Evolutionary conservation across 2,113 vertebrate genomes (phyloP).

Genomic region (Triplophysa tibetana): DNA sequence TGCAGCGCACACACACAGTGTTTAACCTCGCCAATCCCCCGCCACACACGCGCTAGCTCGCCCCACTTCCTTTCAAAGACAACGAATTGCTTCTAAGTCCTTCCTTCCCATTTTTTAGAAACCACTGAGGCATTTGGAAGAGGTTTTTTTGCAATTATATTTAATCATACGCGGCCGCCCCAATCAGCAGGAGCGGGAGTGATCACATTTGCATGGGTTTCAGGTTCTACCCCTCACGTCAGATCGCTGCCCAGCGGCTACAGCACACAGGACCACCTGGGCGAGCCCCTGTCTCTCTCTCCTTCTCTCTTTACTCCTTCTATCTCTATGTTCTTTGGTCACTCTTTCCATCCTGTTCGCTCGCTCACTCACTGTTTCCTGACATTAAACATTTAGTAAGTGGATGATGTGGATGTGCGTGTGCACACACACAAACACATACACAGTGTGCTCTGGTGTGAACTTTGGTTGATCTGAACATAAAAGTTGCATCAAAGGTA

Average conservation of each 20-base stretch:
- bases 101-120: conserved; percentile 64
- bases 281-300: conserved; percentile 32
- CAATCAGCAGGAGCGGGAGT: conserved; percentile 70
- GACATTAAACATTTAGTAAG: conserved; percentile 23
- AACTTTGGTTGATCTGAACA: conserved; percentile 29
- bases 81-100: conserved; percentile 67
- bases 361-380: conserved; percentile 14
- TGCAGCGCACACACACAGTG: conserved; percentile 23
- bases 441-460: conserved; percentile 30
- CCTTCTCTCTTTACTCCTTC: conserved; percentile 1
- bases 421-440: conserved; percentile 17
- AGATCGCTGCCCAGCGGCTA: conserved; percentile 58
- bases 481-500: conserved; percentile 7
- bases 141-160: conserved; percentile 74
- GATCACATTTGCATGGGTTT: conserved; percentile 78
- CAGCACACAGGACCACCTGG: conserved; percentile 69
- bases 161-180: conserved; percentile 75
- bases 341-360: conserved; percentile 42
- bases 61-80: conserved; percentile 46
- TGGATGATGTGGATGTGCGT: background rate
- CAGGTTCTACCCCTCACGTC: conserved; percentile 68
- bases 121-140: conserved; percentile 70
- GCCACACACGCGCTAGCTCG: conserved; percentile 22
- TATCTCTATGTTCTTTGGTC: conserved; percentile 8
- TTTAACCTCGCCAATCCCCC: conserved; percentile 42